Evolutionary conservation across 2,888 invertebrate genomes (phyloP).

Genomic region (Andrena camellia): DNA sequence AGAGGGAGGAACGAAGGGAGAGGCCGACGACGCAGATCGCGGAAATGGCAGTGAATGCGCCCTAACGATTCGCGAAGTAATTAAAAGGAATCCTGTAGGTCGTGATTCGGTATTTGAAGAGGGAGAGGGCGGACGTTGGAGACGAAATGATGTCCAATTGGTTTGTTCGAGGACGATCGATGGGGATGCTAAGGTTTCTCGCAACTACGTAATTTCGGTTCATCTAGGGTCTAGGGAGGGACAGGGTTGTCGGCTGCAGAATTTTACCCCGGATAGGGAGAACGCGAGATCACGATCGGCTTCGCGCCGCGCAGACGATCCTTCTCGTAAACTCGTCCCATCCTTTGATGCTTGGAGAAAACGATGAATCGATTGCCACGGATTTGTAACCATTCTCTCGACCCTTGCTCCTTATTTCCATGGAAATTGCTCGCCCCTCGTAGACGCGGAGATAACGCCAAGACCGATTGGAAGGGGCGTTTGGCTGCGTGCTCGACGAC

Average conservation of each 20-base stretch:
- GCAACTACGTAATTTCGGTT: conserved; percentile 13
- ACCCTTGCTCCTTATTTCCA: conserved; percentile 44
- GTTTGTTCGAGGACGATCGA: conserved; percentile 7
- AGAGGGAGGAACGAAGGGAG: neutral
- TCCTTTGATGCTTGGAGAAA: conserved; percentile 5
- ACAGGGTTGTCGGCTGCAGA: neutral
- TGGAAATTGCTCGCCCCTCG: conserved; percentile 44
- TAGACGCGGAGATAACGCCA: neutral
- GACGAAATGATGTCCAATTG: conserved; percentile 26
- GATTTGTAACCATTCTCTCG: conserved; percentile 39
- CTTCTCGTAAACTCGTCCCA: conserved; percentile 26
- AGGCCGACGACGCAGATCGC: neutral
- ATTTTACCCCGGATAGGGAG: neutral
- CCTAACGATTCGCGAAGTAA: conserved; percentile 28
- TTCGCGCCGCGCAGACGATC: neutral
- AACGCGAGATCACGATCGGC: conserved; percentile 27
- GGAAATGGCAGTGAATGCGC: neutral
- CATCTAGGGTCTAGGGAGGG: neutral
- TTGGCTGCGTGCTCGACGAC: neutral
- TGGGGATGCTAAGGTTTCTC: conserved; percentile 10
- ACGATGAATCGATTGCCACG: conserved; percentile 32
- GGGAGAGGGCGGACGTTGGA: neutral
- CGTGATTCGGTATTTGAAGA: neutral
- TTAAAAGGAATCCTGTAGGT: conserved; percentile 2
- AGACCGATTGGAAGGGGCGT: neutral